phyloP scores from a whole-genome alignment of 1,140 invertebrate species.

The Drosophila asahinai region DNA sequence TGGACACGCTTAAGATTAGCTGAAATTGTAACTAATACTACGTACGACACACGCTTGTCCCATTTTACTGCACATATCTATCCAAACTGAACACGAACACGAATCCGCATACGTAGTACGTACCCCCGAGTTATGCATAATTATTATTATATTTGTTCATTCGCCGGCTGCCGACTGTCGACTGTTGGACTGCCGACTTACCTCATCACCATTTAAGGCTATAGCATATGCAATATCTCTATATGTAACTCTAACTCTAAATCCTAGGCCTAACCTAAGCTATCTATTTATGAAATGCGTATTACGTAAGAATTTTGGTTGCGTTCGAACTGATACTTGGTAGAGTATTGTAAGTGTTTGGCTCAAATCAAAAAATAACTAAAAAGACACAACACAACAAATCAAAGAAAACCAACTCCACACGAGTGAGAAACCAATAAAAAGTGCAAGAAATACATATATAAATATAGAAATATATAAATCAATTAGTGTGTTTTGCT shows the following conservation, averaged over 20 bases:
- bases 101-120: slow-evolving; percentile 15
- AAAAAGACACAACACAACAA: slow-evolving; percentile 6
- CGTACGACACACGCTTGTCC: slow-evolving; percentile 60
- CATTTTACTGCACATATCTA: slow-evolving; percentile 64
- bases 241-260: slow-evolving; percentile 46
- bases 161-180: slow-evolving; percentile 60
- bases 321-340: slow-evolving; percentile 73
- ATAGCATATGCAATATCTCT: slow-evolving; percentile 80
- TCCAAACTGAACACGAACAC: slow-evolving; percentile 17
- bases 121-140: slow-evolving; percentile 44
- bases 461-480: slow-evolving; percentile 7
- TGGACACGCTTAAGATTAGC: slow-evolving; percentile 71
- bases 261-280: slow-evolving; percentile 48
- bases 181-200: slow-evolving; percentile 66
- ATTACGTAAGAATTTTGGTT: slow-evolving; percentile 42
- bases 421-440: slow-evolving; percentile 39
- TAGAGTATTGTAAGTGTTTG: slow-evolving; percentile 42
- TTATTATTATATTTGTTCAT: slow-evolving; percentile 67
- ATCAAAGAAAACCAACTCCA: slow-evolving; percentile 18
- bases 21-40: slow-evolving; percentile 80
- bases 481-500: slow-evolving; percentile 13
- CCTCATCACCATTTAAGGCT: slow-evolving; percentile 82
- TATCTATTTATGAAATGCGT: slow-evolving; percentile 44
- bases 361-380: slow-evolving; percentile 39
- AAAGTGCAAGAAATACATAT: slow-evolving; percentile 40